Conservation (phyloP, 2,888 invertebrate species). For the Conops quadrifasciatus region DNA sequence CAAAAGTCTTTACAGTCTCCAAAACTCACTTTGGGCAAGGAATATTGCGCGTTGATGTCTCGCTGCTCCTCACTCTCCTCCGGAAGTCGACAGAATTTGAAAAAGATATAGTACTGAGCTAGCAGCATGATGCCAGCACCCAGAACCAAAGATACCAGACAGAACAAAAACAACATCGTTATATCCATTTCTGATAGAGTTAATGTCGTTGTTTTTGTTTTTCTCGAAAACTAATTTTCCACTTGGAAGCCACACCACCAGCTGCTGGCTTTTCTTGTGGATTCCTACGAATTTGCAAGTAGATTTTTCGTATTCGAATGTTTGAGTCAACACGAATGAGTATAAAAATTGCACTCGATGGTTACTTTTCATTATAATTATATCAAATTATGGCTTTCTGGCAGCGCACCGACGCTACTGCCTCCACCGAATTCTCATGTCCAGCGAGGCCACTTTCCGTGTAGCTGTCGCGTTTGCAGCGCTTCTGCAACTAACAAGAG, state of each 20-base stretch:
- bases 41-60: constrained; percentile 65
- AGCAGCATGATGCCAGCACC: constrained; percentile 68
- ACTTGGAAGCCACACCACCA: too few relatives aligned
- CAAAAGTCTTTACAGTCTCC: not conserved
- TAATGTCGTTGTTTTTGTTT: not conserved
- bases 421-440: not conserved
- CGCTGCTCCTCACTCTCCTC: constrained; percentile 58
- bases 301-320: too few relatives aligned
- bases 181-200: constrained; percentile 56
- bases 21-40: constrained; percentile 66
- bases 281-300: too few relatives aligned
- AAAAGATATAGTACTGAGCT: constrained; percentile 68
- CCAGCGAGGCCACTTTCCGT: not conserved
- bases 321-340: too few relatives aligned
- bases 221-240: not conserved
- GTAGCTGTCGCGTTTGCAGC: constrained; percentile 22
- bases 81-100: constrained; percentile 65
- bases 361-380: constrained; percentile 2
- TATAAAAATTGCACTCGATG: too few relatives aligned
- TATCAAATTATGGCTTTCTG: not conserved
- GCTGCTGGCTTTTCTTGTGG: too few relatives aligned
- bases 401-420: not conserved
- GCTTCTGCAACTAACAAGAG: constrained; percentile 7
- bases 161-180: constrained; percentile 65
- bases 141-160: constrained; percentile 67